Percentiles rank a stretch among this genome's conserved stretches.
phyloP scores from a whole-genome alignment of 2,797 vertebrate genomes.

The Sebastes variabilis region DNA sequence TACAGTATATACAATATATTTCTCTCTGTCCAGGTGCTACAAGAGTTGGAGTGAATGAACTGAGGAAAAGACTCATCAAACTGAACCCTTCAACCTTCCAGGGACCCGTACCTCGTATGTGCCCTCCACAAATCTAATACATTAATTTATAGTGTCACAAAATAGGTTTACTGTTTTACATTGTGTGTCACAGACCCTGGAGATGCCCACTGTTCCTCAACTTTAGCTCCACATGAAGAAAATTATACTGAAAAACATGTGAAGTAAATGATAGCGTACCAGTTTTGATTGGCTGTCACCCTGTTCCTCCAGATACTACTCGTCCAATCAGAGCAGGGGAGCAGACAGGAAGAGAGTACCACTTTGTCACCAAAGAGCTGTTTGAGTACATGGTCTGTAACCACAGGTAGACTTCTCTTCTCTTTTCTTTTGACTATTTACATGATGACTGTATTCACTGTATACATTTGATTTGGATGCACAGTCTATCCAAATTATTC shows the following conservation, averaged over 20 bases:
- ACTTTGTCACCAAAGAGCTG: slow-evolving; percentile 90
- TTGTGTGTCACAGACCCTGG: not conserved
- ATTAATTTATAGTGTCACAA: not conserved
- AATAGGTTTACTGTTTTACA: not conserved
- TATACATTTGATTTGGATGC: not conserved
- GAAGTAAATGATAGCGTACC: not conserved
- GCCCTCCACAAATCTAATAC: not conserved
- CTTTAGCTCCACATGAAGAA: not conserved
- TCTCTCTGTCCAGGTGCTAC: slow-evolving; percentile 79
- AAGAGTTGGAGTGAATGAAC: slow-evolving; percentile 91
- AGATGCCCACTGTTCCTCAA: no score
- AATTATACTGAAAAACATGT: not conserved
- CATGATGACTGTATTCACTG: not conserved
- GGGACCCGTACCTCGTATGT: slow-evolving; percentile 91
- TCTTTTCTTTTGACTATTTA: not conserved
- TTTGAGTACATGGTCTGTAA: slow-evolving; percentile 92
- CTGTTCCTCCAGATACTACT: slow-evolving; percentile 85
- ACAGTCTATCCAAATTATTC: not conserved
- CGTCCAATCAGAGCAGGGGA: slow-evolving; percentile 89
- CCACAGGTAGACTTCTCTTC: slow-evolving; percentile 82
- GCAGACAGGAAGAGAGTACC: slow-evolving; percentile 89
- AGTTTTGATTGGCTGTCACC: slow-evolving; percentile 3
- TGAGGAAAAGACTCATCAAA: slow-evolving; percentile 88
- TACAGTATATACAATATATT: not conserved
- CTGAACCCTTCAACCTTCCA: slow-evolving; percentile 86